Percentiles rank a stretch among this genome's conserved stretches.
phyloP scores from a whole-genome alignment of 2,888 invertebrate species.

The Lymantria monacha region DNA sequence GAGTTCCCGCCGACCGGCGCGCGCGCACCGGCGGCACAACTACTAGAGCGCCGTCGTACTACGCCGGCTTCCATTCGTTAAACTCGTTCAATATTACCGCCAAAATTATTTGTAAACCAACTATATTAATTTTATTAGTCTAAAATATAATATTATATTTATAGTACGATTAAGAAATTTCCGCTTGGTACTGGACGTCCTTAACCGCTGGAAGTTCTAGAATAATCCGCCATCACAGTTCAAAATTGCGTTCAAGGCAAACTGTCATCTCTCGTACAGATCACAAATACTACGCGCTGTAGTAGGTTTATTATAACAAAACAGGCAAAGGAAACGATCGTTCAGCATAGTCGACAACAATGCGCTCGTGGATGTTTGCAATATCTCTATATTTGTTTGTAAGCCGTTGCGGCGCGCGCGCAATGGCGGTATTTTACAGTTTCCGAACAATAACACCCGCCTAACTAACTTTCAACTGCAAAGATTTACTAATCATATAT shows the following conservation, averaged over 20 bases:
- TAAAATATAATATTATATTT: not conserved
- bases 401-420: constrained; percentile 46
- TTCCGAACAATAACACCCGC: constrained; percentile 40
- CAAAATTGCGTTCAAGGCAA: constrained; percentile 20
- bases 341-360: constrained; percentile 34
- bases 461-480: constrained; percentile 16
- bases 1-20: constrained; percentile 46
- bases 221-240: constrained; percentile 7
- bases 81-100: not conserved
- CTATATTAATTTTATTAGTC: not conserved
- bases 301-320: constrained; percentile 30
- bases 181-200: constrained; percentile 6
- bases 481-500: constrained; percentile 7
- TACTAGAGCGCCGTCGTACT: constrained; percentile 29
- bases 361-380: constrained; percentile 41
- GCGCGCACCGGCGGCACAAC: constrained; percentile 29
- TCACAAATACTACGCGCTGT: constrained; percentile 21
- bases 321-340: constrained; percentile 46
- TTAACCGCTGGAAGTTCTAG: constrained; percentile 22
- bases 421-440: constrained; percentile 52
- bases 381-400: constrained; percentile 44
- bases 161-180: not conserved
- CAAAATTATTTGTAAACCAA: not conserved
- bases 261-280: constrained; percentile 6
- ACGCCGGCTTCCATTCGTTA: constrained; percentile 16